These are phyloP conservation scores for Holotrichia oblita DNA, from an alignment of 1,140 invertebrate species.

Conservation along the genomic window DNA sequence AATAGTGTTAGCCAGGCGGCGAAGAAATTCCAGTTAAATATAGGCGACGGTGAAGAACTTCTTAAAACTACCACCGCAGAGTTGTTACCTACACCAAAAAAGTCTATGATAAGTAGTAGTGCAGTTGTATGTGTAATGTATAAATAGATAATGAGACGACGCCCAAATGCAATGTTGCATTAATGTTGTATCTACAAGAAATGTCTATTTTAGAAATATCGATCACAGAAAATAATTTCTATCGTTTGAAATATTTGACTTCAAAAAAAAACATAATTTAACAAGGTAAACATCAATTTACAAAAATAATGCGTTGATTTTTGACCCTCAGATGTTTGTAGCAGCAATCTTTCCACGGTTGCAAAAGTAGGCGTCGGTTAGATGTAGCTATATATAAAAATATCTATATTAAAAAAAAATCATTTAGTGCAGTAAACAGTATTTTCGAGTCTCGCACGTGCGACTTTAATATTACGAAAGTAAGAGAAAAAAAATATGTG, in stretches of 20 bases:
- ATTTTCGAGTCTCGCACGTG: not conserved
- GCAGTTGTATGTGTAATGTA: not conserved
- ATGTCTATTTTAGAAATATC: no score
- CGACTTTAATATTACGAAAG: not conserved
- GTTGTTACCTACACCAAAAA: slow-evolving; percentile 19
- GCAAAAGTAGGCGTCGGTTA: not conserved
- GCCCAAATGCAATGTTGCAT: not conserved
- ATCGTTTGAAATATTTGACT: no score
- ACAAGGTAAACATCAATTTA: not conserved
- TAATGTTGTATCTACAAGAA: no score
- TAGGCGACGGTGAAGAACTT: not conserved
- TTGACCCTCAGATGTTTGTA: slow-evolving; percentile 25
- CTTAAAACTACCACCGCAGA: not conserved
- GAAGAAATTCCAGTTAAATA: slow-evolving; percentile 32
- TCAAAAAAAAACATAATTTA: no score
- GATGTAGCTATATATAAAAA: not conserved
- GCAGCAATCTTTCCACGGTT: not conserved
- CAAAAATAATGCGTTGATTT: slow-evolving; percentile 24
- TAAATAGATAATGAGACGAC: slow-evolving; percentile 19
- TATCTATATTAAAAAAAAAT: not conserved
- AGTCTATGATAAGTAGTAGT: not conserved
- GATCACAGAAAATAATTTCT: no score
- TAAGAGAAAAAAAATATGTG: not conserved
- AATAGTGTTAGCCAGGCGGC: slow-evolving; percentile 27
- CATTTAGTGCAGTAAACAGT: not conserved